Conservation (phyloP, 2,888 invertebrate species). For the Exocentrus adspersus region DNA sequence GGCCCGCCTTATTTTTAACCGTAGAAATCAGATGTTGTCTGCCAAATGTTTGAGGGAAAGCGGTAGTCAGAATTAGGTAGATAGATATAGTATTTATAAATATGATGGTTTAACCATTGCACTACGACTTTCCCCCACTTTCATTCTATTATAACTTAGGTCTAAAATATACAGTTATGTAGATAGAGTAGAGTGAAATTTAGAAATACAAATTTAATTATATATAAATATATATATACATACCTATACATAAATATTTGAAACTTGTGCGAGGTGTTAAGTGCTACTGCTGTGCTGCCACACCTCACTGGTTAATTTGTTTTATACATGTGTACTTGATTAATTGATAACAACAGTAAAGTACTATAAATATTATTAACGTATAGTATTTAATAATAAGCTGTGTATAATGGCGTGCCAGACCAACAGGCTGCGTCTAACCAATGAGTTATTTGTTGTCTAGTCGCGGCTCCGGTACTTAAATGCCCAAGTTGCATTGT, state of each 20-base stretch:
- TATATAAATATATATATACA: slow-evolving; percentile 26
- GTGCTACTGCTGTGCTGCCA: slow-evolving; percentile 37
- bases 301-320: slow-evolving; percentile 49
- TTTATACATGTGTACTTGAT: slow-evolving; percentile 60
- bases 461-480: slow-evolving; percentile 38
- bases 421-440: slow-evolving; percentile 45
- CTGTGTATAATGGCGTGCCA: slow-evolving; percentile 61
- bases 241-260: slow-evolving; percentile 25
- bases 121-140: slow-evolving; percentile 60
- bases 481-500: slow-evolving; percentile 22
- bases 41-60: slow-evolving; percentile 62
- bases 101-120: slow-evolving; percentile 37
- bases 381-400: slow-evolving; percentile 61
- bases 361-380: slow-evolving; percentile 52
- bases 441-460: slow-evolving; percentile 19
- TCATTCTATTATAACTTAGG: slow-evolving; percentile 62
- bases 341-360: slow-evolving; percentile 48
- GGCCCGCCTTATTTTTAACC: slow-evolving; percentile 47
- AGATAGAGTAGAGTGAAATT: slow-evolving; percentile 55
- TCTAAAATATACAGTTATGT: slow-evolving; percentile 60
- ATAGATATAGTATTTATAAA: slow-evolving; percentile 54
- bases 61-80: slow-evolving; percentile 53
- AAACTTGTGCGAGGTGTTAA: slow-evolving; percentile 43
- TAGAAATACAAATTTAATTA: slow-evolving; percentile 42
- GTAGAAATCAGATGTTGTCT: slow-evolving; percentile 62